These are phyloP conservation scores for Linyphia triangularis DNA, from an alignment of 2,888 invertebrate genomes.

Conservation along the genomic window DNA sequence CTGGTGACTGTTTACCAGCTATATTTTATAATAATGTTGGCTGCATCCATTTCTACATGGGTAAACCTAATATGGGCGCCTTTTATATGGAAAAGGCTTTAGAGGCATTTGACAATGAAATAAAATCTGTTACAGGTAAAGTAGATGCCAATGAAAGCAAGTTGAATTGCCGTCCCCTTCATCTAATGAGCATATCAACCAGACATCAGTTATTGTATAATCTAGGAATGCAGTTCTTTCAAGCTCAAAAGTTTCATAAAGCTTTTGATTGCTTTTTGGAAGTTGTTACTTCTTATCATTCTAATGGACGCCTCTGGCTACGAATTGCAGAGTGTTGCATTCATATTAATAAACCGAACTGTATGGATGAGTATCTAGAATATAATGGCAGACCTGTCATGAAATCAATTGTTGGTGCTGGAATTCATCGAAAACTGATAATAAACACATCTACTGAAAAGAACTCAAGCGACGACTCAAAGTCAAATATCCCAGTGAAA, in stretches of 20 bases:
- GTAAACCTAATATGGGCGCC: slow-evolving; percentile 88
- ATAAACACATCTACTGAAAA: slow-evolving; percentile 79
- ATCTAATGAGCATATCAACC: slow-evolving; percentile 82
- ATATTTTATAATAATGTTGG: slow-evolving; percentile 90
- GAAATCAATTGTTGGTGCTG: slow-evolving; percentile 81
- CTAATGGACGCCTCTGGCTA: slow-evolving; percentile 94
- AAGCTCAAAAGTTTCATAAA: slow-evolving; percentile 88
- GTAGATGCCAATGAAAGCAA: slow-evolving; percentile 78
- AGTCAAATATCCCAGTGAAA: slow-evolving; percentile 87
- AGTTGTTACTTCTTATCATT: slow-evolving; percentile 90
- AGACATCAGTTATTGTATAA: slow-evolving; percentile 84
- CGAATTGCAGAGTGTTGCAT: slow-evolving; percentile 96
- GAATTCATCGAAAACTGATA: slow-evolving; percentile 84
- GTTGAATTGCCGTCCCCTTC: slow-evolving; percentile 83
- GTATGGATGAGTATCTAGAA: slow-evolving; percentile 41
- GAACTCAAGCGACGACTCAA: slow-evolving; percentile 28
- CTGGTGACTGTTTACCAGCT: slow-evolving; percentile 84
- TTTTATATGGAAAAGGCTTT: slow-evolving; percentile 90
- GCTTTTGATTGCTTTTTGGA: slow-evolving; percentile 95
- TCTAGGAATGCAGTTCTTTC: slow-evolving; percentile 89
- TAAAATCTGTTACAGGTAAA: slow-evolving; percentile 77
- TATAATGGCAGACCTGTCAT: slow-evolving; percentile 28
- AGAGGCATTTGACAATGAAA: slow-evolving; percentile 84
- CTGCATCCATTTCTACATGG: slow-evolving; percentile 88
- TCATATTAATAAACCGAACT: slow-evolving; percentile 82